These are phyloP conservation scores for Diplosoma virens DNA, from an alignment of 23 tunicate genomes.

Conservation along the genomic window DNA sequence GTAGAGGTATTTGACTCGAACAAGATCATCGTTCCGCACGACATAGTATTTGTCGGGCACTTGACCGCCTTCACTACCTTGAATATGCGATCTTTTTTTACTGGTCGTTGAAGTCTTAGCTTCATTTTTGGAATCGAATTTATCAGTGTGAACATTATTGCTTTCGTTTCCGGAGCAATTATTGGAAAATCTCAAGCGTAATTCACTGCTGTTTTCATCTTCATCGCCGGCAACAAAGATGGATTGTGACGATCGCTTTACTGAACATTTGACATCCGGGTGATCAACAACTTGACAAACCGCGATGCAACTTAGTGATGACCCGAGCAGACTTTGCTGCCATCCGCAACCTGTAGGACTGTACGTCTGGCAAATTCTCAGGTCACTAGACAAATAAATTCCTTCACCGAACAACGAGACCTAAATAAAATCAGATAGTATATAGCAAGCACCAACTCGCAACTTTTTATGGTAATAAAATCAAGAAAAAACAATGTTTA, in stretches of 20 bases:
- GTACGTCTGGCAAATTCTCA: constrained; percentile 46
- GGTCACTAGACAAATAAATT: constrained; percentile 73
- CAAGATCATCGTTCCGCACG: constrained; percentile 83
- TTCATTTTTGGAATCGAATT: neutral
- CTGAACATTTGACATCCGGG: constrained; percentile 85
- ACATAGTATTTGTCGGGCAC: constrained; percentile 85
- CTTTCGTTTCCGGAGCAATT: neutral
- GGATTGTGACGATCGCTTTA: constrained; percentile 17
- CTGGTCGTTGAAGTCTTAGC: neutral
- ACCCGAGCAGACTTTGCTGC: constrained; percentile 59
- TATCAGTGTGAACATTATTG: neutral
- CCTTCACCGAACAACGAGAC: constrained; percentile 84
- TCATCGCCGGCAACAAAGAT: neutral
- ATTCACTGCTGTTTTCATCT: neutral
- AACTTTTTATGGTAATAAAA: too few species aligned
- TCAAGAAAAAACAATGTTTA: too few species aligned
- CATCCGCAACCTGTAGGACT: constrained; percentile 52
- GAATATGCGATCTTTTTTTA: constrained; percentile 45
- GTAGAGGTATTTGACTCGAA: constrained; percentile 61
- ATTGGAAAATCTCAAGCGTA: neutral
- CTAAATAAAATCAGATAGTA: constrained; percentile 35
- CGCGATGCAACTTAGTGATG: constrained; percentile 72
- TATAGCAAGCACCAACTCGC: too few species aligned
- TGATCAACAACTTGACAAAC: constrained; percentile 81
- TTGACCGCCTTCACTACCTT: constrained; percentile 87